Base-by-base conservation (phyloP, 2,797 vertebrate genomes). In the Danio aesculapii region DNA sequence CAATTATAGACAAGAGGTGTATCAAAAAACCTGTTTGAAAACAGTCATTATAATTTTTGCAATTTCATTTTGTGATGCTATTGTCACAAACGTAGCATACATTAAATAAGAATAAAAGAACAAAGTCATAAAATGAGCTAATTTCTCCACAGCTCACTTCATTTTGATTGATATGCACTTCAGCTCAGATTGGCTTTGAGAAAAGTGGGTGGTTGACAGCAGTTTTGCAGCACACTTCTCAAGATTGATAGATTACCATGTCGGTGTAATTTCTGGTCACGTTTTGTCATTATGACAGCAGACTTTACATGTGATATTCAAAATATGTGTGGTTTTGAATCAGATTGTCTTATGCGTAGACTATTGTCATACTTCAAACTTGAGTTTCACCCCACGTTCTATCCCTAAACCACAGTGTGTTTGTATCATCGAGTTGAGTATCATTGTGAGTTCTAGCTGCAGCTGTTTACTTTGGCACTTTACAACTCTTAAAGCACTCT, bases 261-360 rank as follows among this genome's bases (percentile, higher is more conserved):
- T 78, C 76, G 61, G n/a, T 78, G 14, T 14, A 59, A 46, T 61
- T 78, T 69, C 55, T 19, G 66, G 69, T 69, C 66, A 69, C 76
- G 59, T 78, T 70, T 41, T 61, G 86, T 84, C 86, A 76, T 81
- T 87, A 86, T 90, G 91, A 86, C 83, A 86, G 87, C 83, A 41
- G 77, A 77, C 58, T 59, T 59, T 68, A 59, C 19, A 47, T 16
- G 2, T 30, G 19, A 16, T 69, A 69, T 70, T 78, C 21, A 52
- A 59, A 69, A 59, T 8, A 4, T 52, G 46, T 50, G 30, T 2
- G 2, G 21, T 46, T 41, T 17, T 49, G 21, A 19, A 41, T 41
- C 21, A 6, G 43, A 53, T 67, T 66, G 2, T 47, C 21, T 57
- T 12, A 9, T 0, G 5, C 9, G n/a, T 68, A 58, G 6, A 57